Base-by-base conservation (phyloP, 2,113 vertebrate genomes). In the Triplophysa siluroides region DNA sequence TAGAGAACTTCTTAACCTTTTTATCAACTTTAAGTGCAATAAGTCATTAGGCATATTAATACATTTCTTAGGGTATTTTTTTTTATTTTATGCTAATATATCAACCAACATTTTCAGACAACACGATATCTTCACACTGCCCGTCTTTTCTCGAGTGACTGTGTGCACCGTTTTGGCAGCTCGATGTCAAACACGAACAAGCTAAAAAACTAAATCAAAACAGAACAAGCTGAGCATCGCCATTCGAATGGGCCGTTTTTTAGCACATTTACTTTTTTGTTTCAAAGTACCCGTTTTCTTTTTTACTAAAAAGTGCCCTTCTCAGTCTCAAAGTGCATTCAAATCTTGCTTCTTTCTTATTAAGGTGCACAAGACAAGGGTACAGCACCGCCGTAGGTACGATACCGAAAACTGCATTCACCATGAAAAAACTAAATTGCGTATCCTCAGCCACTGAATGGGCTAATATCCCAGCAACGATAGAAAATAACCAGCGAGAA, bases 271-370 rank as follows among this genome's bases (percentile, higher is more conserved):
- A 80, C 85, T 85, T 84, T 86, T 87, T 90, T 90, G 86, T 89
- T 89, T 89, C 41, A 85, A 89, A 92, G 92, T 92, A 93, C 92
- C 93, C 91, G 92, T 94, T 93, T 93, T 29, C 29, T 26, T 86
- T 81, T 87, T 88, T 88, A 90, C 88, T 86, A 76, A 81, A 91
- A 92, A 93, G 91, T 90, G 90, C 88, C 90, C 86, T 86, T 89
- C 86, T 91, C 86, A 85, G 85, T 90, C 91, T 92, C 90, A 94
- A 93, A 93, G 93, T 93, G 93, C 92, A 89, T 90, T 90, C 86
- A 85, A 76, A 86, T 88, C 87, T 88, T 87, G 89, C 84, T 67
- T 89, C 83, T 87, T 84, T 87, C 86, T 85, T 79, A 85, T 83
- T 85, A 92, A 92, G 90, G 91, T 92, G 92, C 91, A 88, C 88